Evolutionary conservation across 2,797 vertebrate species (phyloP), one percentile per base, ranked within the genome.

Genomic region (Neosilurus mollespiculum): DNA sequence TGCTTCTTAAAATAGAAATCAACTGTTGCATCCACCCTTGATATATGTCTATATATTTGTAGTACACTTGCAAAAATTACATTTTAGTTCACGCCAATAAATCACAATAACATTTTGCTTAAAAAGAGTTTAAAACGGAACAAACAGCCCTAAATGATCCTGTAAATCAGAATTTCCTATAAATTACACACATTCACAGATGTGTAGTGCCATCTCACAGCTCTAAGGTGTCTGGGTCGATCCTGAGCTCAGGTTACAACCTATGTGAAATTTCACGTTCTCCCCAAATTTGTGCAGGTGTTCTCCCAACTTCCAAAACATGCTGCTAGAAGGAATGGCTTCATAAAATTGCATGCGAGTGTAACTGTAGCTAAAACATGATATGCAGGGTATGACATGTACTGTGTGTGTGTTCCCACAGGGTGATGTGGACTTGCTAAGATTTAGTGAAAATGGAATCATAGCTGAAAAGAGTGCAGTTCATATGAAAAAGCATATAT

Each of bases 381-480:
- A 64, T 78, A 22, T 37, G 53, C 73, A 6, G 15, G n/a, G 37
- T 37, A 26, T 9, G 59, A 10, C n/a, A 49, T 18, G 59, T 64
- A 43, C 51, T 51, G n/a, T 78, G 73, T 76, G 76, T 62, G 34
- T 78, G 59, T 62, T 62, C 76, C 37, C 22, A 49, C 76, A 78
- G 76, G 58, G 18, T 22, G 54, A 49, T 18, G 43, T 5, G 8
- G 4, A 64, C 22, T 15, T 64, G 43, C 76, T 51, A n/a, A 49
- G 58, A 78, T 62, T 61, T 49, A 16, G 56, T 37, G 34, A 34
- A 72, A 9, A 30, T 34, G 24, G 72, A 76, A 53, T 58, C 20
- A 59, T 14, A 76, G 11, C 20, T 59, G 24, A 73, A n/a, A 24
- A 72, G 12, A 72, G 6, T 26, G n/a, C 37, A 51, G 34, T n/a